Evolutionary conservation across 2,797 vertebrate species (phyloP).

Genomic region (Anableps anableps): DNA sequence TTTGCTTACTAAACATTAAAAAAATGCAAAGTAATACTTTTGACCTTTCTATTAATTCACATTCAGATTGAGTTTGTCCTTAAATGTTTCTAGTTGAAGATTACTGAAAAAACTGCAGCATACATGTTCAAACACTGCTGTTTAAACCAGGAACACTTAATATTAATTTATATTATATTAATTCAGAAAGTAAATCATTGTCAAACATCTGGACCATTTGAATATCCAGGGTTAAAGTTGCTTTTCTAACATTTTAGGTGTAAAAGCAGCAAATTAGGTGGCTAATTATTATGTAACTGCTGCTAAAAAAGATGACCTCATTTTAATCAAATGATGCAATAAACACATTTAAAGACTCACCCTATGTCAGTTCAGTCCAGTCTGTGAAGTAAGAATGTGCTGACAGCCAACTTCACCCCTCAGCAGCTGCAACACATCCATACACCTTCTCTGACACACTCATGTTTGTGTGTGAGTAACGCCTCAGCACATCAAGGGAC

Average conservation of each 20-base stretch:
- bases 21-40: not conserved
- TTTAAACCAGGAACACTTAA: not conserved
- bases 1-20: not conserved
- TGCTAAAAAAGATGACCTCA: not conserved
- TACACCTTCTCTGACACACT: slow-evolving; percentile 5
- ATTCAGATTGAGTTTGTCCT: not conserved
- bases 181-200: not conserved
- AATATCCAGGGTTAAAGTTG: not conserved
- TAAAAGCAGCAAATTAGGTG: not conserved
- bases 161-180: not conserved
- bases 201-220: not conserved
- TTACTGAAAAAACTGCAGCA: not conserved
- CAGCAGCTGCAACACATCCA: slow-evolving; percentile 11
- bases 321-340: not conserved
- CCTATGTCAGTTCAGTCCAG: slow-evolving; percentile 19
- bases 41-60: not conserved
- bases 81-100: not conserved
- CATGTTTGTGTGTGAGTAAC: not conserved
- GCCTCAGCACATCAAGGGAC: not conserved
- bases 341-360: slow-evolving; percentile 47
- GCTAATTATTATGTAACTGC: not conserved
- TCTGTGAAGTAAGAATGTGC: slow-evolving; percentile 41
- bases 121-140: not conserved
- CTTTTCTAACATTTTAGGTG: not conserved
- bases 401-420: slow-evolving; percentile 22